A percentile compares a stretch with the other conserved stretches of the same genome.
Evolutionary conservation across 1,140 invertebrate species (phyloP).

Genomic region (Drosophila quadrilineata): DNA sequence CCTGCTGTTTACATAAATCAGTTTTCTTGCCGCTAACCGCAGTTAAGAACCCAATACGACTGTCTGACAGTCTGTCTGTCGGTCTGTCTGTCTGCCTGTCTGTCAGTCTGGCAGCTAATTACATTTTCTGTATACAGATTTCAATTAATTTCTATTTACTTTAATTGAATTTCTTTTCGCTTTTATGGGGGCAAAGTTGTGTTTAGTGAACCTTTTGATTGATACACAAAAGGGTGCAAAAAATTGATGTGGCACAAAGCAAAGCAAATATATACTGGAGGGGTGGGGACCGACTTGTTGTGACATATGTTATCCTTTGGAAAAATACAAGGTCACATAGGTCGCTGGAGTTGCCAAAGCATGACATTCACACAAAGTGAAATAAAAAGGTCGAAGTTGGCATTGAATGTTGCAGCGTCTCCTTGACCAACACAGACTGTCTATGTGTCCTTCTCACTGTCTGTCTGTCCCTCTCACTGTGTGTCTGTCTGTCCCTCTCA

Average conservation of each 20-base stretch:
- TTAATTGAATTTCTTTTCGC: slow-evolving; percentile 62
- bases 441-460: slow-evolving; percentile 5
- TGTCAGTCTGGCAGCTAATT: slow-evolving; percentile 41
- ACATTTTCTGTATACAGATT: slow-evolving; percentile 51
- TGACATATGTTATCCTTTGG: slow-evolving; percentile 53
- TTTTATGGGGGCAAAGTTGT: slow-evolving; percentile 4
- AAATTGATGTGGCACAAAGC: not conserved
- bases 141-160: slow-evolving; percentile 74
- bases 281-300: slow-evolving; percentile 26
- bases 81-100: no score
- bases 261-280: not conserved
- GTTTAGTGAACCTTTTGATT: slow-evolving; percentile 57
- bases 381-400: slow-evolving; percentile 57
- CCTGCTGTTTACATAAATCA: slow-evolving; percentile 59
- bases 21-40: slow-evolving; percentile 30
- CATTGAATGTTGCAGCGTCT: slow-evolving; percentile 19
- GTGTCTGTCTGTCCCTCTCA: not conserved
- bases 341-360: slow-evolving; percentile 1
- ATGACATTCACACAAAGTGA: slow-evolving; percentile 9
- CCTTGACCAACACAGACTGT: no score
- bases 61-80: no score
- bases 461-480: not conserved
- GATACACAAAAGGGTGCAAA: slow-evolving; percentile 43
- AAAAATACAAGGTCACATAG: slow-evolving; percentile 28
- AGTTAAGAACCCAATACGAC: no score